phyloP scores from a whole-genome alignment of 2,113 vertebrate genomes.

The Hippocampus barbouri region DNA sequence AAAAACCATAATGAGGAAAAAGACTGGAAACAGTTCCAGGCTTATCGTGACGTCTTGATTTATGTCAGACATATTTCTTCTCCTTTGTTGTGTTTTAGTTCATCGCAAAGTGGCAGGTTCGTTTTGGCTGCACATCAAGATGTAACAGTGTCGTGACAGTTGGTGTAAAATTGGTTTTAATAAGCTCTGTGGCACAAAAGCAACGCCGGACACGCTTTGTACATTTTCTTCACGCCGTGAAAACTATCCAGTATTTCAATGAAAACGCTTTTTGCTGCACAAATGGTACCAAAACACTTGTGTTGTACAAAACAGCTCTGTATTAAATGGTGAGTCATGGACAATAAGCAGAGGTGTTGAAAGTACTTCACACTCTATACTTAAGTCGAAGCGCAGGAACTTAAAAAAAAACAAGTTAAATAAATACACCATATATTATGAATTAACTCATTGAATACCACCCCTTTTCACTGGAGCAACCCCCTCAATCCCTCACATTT shows the following conservation, averaged over 20 bases:
- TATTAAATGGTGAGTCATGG: neutral
- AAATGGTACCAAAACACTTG: conserved; percentile 13
- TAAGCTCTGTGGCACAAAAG: conserved; percentile 8
- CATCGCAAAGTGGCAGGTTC: neutral
- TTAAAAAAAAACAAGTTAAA: no score
- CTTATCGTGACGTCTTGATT: neutral
- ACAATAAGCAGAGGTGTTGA: neutral
- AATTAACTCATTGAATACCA: no score
- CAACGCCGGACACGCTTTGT: conserved; percentile 7
- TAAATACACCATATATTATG: no score
- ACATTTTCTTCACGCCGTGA: conserved; percentile 6
- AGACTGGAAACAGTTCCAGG: neutral
- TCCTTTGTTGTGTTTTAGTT: neutral
- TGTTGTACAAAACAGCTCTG: neutral
- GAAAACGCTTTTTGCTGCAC: conserved; percentile 24
- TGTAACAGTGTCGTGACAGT: conserved; percentile 10
- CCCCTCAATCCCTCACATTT: no score
- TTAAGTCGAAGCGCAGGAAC: no score
- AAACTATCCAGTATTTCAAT: conserved; percentile 29
- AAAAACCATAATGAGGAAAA: neutral
- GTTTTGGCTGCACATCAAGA: conserved; percentile 21
- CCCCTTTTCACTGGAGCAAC: no score
- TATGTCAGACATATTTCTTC: neutral
- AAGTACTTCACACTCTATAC: neutral
- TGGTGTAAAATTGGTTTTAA: conserved; percentile 21